These are phyloP conservation scores for Volucella bombylans DNA, from an alignment of 2,888 invertebrate species.

Conservation along the genomic window DNA sequence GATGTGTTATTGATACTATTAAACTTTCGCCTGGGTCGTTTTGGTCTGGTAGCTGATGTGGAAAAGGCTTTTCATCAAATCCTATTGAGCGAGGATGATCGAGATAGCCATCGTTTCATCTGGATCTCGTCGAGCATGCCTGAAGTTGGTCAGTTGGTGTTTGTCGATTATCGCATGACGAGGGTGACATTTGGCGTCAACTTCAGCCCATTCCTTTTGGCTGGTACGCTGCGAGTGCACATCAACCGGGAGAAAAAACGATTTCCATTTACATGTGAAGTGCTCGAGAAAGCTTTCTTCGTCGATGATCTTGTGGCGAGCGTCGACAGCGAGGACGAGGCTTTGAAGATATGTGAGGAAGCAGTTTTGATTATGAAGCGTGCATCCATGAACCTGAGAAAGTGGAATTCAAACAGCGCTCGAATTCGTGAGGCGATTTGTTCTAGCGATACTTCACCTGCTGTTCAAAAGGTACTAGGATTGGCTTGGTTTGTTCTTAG, in stretches of 20 bases:
- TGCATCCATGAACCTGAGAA: conserved; percentile 7
- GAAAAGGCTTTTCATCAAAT: conserved; percentile 22
- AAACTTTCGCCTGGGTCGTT: conserved; percentile 17
- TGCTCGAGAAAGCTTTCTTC: too few relatives aligned
- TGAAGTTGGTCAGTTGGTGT: neutral
- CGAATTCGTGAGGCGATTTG: neutral
- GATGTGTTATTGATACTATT: conserved; percentile 19
- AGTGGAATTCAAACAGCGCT: conserved; percentile 12
- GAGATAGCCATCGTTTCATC: conserved; percentile 23
- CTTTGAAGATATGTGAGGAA: neutral
- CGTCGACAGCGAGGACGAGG: too few relatives aligned
- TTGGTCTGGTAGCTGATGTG: conserved; percentile 13
- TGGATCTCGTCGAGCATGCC: conserved; percentile 3
- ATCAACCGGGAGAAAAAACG: neutral
- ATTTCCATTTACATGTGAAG: too few relatives aligned
- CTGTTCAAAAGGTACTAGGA: neutral
- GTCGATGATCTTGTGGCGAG: too few relatives aligned
- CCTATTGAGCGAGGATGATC: conserved; percentile 13
- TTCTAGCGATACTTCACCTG: neutral
- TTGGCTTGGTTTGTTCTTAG: neutral
- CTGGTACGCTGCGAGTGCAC: neutral
- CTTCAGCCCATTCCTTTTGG: conserved; percentile 22
- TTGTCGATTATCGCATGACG: conserved; percentile 1
- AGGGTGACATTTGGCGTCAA: neutral
- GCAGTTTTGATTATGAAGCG: too few relatives aligned